Evolutionary conservation across 2,888 invertebrate species (phyloP).

Genomic region (Isoperla grammatica): DNA sequence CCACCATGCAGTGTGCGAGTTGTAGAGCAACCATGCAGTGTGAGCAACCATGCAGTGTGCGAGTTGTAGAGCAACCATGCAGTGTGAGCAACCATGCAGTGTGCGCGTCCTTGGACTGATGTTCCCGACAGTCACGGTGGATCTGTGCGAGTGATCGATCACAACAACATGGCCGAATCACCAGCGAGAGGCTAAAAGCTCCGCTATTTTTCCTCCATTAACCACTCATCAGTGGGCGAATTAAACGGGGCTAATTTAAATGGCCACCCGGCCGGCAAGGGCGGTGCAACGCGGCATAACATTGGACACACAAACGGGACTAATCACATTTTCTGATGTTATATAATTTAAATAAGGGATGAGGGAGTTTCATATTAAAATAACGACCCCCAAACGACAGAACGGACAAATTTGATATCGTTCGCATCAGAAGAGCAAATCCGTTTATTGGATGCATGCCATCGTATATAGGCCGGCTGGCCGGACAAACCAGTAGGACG

Average conservation of each 20-base stretch:
- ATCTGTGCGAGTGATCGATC: no score
- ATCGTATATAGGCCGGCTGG: background rate
- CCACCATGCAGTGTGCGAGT: no score
- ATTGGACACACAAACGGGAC: background rate
- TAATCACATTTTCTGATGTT: slow-evolving; percentile 10
- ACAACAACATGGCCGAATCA: background rate
- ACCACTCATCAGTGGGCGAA: slow-evolving; percentile 3
- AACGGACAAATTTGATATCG: slow-evolving; percentile 10
- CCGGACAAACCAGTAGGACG: background rate
- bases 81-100: no score
- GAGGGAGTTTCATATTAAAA: background rate
- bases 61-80: no score
- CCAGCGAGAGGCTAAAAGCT: slow-evolving; percentile 7
- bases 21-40: no score
- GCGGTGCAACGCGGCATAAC: background rate
- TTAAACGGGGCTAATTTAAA: slow-evolving; percentile 13
- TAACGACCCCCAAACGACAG: background rate
- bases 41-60: no score
- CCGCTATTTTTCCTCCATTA: slow-evolving; percentile 18
- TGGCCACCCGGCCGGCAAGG: slow-evolving; percentile 9
- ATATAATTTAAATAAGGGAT: slow-evolving; percentile 7
- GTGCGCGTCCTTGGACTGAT: no score
- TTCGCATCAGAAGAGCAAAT: slow-evolving; percentile 1
- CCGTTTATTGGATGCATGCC: background rate
- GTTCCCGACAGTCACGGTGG: no score